Evolutionary conservation across 1,140 invertebrate species (phyloP).

Genomic region (Chrysomallon squamiferum): DNA sequence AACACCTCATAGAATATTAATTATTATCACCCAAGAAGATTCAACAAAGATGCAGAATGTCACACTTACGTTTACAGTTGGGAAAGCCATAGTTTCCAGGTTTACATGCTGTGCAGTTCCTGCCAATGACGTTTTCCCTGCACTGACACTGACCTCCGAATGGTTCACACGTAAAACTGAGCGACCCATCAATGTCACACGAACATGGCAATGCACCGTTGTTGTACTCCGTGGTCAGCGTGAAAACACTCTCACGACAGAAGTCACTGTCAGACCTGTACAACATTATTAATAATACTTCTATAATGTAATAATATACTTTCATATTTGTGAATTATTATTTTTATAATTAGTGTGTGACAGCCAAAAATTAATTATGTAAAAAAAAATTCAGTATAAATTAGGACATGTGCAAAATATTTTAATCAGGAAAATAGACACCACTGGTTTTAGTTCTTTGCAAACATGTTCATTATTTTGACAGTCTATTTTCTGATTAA

Average conservation of each 20-base stretch:
- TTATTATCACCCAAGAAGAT: neutral
- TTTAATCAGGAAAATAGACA: no score
- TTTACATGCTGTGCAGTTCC: slow-evolving; percentile 86
- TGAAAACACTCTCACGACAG: slow-evolving; percentile 77
- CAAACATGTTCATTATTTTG: no score
- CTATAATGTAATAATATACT: no score
- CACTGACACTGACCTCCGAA: slow-evolving; percentile 98
- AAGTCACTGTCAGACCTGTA: slow-evolving; percentile 32
- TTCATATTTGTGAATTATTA: no score
- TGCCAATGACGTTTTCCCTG: slow-evolving; percentile 90
- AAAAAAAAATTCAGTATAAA: no score
- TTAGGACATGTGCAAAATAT: no score
- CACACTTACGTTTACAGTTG: slow-evolving; percentile 75
- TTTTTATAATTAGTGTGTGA: no score
- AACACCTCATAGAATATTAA: neutral
- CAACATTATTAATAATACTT: no score
- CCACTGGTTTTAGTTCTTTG: no score
- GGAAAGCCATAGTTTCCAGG: slow-evolving; percentile 96
- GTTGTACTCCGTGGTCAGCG: slow-evolving; percentile 93
- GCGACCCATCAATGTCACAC: slow-evolving; percentile 89
- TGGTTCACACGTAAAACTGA: slow-evolving; percentile 80
- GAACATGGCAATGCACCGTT: slow-evolving; percentile 87
- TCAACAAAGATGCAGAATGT: no score
- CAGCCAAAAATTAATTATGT: no score
- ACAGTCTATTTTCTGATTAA: no score